Conservation (phyloP, 2,113 vertebrate species). For the Hippocampus guttulatus region DNA sequence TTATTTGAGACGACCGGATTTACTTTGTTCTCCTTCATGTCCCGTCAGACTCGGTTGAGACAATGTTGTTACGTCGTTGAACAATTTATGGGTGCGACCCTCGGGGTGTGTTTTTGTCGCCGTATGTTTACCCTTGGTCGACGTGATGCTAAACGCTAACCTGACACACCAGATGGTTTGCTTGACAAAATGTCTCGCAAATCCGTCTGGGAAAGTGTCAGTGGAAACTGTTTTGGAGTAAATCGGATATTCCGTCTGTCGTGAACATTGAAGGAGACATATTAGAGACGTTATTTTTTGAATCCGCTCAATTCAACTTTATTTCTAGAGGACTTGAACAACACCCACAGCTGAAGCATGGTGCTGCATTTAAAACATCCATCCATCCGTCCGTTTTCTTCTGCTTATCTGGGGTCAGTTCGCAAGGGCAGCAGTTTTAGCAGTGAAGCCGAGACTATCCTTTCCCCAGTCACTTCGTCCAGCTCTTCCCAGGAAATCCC, state of each 20-base stretch:
- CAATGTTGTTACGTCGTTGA: background rate
- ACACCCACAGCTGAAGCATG: too few relatives aligned
- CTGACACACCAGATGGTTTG: background rate
- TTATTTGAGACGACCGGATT: constrained; percentile 8
- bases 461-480: too few relatives aligned
- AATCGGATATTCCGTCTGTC: background rate
- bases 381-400: too few relatives aligned
- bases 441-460: too few relatives aligned
- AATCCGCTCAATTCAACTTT: background rate
- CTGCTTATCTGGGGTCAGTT: too few relatives aligned
- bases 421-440: too few relatives aligned
- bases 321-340: background rate
- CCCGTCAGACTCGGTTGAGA: background rate
- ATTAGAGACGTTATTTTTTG: background rate
- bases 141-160: background rate
- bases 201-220: background rate
- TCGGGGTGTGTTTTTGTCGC: background rate
- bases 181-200: constrained; percentile 1
- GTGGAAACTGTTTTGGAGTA: background rate
- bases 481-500: too few relatives aligned
- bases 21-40: background rate
- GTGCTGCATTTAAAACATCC: background rate
- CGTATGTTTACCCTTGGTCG: background rate
- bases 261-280: background rate
- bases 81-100: background rate